These are phyloP conservation scores for Clunio marinus DNA, from an alignment of 2,888 invertebrate species.

Conservation along the genomic window DNA sequence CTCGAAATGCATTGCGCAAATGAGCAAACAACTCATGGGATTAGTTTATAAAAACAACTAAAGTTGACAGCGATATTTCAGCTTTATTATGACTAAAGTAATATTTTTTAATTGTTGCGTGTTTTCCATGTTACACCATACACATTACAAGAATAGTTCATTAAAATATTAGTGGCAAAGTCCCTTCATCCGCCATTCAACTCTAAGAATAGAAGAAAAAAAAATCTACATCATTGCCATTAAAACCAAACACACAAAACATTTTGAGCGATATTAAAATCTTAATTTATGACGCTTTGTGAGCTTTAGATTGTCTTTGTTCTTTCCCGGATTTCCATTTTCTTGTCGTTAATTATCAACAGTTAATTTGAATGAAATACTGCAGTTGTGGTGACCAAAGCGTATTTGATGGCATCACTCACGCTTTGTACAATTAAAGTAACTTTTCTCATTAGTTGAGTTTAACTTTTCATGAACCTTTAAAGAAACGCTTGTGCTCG, in stretches of 20 bases:
- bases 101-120: slow-evolving; percentile 26
- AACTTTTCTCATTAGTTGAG: too few relatives aligned
- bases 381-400: not conserved
- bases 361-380: slow-evolving; percentile 35
- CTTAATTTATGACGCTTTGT: slow-evolving; percentile 31
- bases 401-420: too few relatives aligned
- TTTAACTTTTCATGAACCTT: too few relatives aligned
- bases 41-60: not conserved
- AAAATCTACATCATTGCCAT: too few relatives aligned
- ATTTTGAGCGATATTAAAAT: slow-evolving; percentile 18
- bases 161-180: slow-evolving; percentile 29
- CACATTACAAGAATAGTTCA: slow-evolving; percentile 28
- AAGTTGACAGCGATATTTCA: slow-evolving; percentile 21
- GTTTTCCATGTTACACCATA: slow-evolving; percentile 12
- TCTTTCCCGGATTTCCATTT: slow-evolving; percentile 29
- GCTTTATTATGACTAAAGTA: slow-evolving; percentile 17
- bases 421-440: too few relatives aligned
- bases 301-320: slow-evolving; percentile 21
- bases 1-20: not conserved
- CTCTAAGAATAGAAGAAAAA: too few relatives aligned
- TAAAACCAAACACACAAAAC: not conserved
- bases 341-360: too few relatives aligned
- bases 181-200: too few relatives aligned
- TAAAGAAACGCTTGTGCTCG: not conserved
- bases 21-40: slow-evolving; percentile 22